These are phyloP conservation scores for Hippopotamus amphibius DNA, from an alignment of 2,113 vertebrate genomes.

Conservation along the genomic window DNA sequence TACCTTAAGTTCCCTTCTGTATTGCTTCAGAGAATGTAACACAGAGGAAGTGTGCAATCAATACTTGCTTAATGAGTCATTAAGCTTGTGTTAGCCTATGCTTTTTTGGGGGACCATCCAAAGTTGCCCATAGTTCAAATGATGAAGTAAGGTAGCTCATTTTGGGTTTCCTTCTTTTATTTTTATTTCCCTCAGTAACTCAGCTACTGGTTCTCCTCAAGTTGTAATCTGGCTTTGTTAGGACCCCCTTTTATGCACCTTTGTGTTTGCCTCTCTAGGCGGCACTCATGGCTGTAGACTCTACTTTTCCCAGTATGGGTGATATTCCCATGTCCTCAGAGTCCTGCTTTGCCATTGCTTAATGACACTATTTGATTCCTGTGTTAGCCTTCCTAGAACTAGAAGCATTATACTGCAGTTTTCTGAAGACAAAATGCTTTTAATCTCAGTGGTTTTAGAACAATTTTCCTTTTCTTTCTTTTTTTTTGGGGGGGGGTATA, in stretches of 20 bases:
- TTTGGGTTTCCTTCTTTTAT: not conserved
- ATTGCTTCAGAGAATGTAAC: not conserved
- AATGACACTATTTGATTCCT: not conserved
- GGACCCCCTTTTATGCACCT: not conserved
- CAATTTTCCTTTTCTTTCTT: not conserved
- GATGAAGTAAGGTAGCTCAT: not conserved
- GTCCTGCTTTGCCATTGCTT: not conserved
- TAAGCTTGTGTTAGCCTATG: not conserved
- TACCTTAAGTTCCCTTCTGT: not conserved
- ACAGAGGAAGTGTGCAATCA: not conserved
- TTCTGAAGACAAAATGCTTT: not conserved
- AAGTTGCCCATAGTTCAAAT: constrained; percentile 5
- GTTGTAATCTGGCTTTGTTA: not conserved
- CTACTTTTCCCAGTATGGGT: not conserved
- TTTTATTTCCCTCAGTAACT: not conserved
- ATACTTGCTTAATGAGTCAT: not conserved
- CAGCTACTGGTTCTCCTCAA: not conserved
- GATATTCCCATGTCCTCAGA: not conserved
- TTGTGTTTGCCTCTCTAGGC: not conserved
- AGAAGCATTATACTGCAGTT: not conserved
- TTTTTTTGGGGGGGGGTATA: no score
- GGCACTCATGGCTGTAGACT: not conserved
- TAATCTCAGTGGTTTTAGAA: not conserved
- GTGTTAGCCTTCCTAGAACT: not conserved
- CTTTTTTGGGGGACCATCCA: not conserved